Base-by-base conservation (phyloP, 2,113 vertebrate genomes). In the Esox niger region DNA sequence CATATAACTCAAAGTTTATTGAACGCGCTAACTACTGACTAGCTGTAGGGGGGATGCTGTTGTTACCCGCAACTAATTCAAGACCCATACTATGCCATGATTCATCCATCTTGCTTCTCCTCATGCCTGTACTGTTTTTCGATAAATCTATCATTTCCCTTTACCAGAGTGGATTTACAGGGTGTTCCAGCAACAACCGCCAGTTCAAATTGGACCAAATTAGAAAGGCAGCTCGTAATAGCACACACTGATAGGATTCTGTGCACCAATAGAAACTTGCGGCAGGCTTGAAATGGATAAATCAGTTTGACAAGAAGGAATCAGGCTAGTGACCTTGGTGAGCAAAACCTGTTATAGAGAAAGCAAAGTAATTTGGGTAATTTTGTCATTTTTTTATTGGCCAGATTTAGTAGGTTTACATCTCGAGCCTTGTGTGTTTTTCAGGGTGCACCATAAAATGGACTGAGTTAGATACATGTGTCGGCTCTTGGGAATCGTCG, bases 171-270 rank as follows among this genome's bases (percentile, higher is more conserved):
- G 47, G n/a, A 6, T 52, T 52, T 52, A 52, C 47, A 52, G 47
- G 7, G n/a, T 21, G 8, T 23, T 52, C 47, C 65, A 25, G 21
- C 49, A 54, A 63, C 57, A 6, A 21, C 27, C 70, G 46, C 61
- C 66, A 49, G 49, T 32, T 71, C 43, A 64, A 76, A 76, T 64
- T 64, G 71, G 70, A 64, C 27, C 62, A 71, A 77, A 74, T 79
- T 82, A 77, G 77, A 72, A 71, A 67, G 76, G 35, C 69, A 59
- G 63, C 57, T 62, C 35, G 54, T 82, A 82, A 79, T 71, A 62
- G 69, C 52, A 21, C 20, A 55, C 11, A 62, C 71, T 79, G 76
- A 82, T 71, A 74, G 70, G 65, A 76, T 82, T 76, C 70, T 49
- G 57, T 57, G 74, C 71, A 74, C 62, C 74, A 77, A 82, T 74